A percentile compares a stretch with the other conserved stretches of the same genome.
phyloP scores from a whole-genome alignment of 2,113 vertebrate genomes.

The Terrapene triunguis region DNA sequence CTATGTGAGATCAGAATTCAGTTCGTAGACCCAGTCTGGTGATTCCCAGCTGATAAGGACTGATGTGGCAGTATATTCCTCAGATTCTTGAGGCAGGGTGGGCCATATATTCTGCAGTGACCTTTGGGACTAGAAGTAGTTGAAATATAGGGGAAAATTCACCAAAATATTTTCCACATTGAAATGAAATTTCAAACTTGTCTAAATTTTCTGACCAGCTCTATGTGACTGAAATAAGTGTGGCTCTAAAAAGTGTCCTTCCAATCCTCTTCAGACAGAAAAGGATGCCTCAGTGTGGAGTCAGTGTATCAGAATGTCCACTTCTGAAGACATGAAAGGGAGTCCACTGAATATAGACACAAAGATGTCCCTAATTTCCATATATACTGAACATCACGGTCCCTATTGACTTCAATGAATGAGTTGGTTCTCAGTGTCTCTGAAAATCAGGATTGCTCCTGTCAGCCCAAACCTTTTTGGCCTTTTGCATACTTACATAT shows the following conservation, averaged over 20 bases:
- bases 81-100: background rate
- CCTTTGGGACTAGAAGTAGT: background rate
- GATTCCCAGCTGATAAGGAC: background rate
- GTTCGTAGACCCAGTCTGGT: background rate
- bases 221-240: slow-evolving; percentile 22
- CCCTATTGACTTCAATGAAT: background rate
- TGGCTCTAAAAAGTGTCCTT: slow-evolving; percentile 17
- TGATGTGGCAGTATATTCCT: fast-evolving
- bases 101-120: background rate
- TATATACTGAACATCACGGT: background rate
- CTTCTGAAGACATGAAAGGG: too few relatives aligned
- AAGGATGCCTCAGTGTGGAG: background rate
- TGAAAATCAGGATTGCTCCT: background rate
- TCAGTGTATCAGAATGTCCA: background rate
- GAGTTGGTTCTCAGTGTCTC: background rate
- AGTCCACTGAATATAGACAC: slow-evolving; percentile 8
- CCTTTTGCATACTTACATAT: background rate
- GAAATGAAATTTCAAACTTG: slow-evolving; percentile 12
- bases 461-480: background rate
- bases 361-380: background rate
- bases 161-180: slow-evolving; percentile 10
- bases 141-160: background rate
- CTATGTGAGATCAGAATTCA: fast-evolving
- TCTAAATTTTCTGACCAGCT: slow-evolving; percentile 56
- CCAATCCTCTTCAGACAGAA: background rate